Evolutionary conservation across 2,113 vertebrate species (phyloP), one percentile per base, ranked within the genome.

Genomic region (Irena cyanogastra): DNA sequence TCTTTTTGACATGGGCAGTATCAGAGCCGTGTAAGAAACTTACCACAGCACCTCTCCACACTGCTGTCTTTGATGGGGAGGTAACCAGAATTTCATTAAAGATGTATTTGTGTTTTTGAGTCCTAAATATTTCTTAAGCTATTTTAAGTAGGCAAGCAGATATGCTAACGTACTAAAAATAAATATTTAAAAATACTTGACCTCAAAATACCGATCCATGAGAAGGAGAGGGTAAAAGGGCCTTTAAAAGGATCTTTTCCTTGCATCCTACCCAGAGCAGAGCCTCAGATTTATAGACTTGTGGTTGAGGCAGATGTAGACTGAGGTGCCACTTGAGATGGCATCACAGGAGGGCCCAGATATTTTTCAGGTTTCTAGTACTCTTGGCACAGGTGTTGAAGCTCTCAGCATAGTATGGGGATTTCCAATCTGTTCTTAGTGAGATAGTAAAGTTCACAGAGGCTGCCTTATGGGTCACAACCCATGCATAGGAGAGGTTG

Each of bases 121-220:
- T 41, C 52, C 75, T 81, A 92, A 95, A 94, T 95, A 93, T 31
- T 77, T 72, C 53, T 71, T 65, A 59, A 94, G 6, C 19, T 96
- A 95, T 95, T 95, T 95, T 91, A 94, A 94, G 84, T 20, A 89
- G 72, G 35, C 35, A 88, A 83, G 75, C 30, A 89, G 87, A 90
- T 96, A 95, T 49, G 45, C 30, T 94, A 68, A 86, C 17, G 3
- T 28, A 59, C 75, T 97, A 95, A 93, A 96, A 97, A 95, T 78
- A 95, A 90, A 49, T 90, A 81, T 63, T 92, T 92, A 64, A 95
- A 97, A 96, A 95, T 94, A 96, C 35, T 64, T 92, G 45, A 90
- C 94, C 94, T 96, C 87, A 96, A 87, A 95, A 80, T 88, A 93
- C 63, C 0, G 0, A 66, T 63, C 50, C 56, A 54, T 41, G 39